phyloP scores from a whole-genome alignment of 2,888 invertebrate genomes.

The Graphium colonna region DNA sequence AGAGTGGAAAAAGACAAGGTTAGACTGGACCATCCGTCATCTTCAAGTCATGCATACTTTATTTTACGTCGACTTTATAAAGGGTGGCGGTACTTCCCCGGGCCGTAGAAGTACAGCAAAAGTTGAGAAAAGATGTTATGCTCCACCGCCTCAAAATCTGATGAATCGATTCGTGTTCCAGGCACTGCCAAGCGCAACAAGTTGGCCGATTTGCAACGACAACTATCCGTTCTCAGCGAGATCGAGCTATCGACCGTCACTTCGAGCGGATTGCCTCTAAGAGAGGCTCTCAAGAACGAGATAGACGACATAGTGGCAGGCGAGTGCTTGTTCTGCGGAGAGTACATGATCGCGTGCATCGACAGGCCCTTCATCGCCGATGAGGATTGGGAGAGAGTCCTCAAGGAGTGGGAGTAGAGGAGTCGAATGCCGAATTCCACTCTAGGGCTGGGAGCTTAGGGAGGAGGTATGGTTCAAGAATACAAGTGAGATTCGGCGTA shows the following conservation, averaged over 20 bases:
- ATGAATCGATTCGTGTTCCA: constrained; percentile 35
- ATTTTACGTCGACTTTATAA: no score
- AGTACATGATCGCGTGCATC: constrained; percentile 93
- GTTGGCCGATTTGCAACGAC: constrained; percentile 82
- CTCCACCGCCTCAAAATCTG: no score
- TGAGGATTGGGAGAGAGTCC: constrained; percentile 89
- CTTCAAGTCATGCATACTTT: no score
- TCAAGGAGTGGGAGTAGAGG: constrained; percentile 91
- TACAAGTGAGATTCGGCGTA: no score
- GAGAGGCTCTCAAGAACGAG: constrained; percentile 87
- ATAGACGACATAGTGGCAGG: constrained; percentile 94
- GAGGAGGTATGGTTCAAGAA: no score
- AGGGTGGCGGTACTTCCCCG: no score
- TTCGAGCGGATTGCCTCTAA: constrained; percentile 68
- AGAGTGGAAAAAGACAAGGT: no score
- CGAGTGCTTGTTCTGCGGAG: constrained; percentile 96
- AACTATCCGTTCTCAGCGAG: constrained; percentile 76
- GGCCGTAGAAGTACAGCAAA: no score
- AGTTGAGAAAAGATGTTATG: no score
- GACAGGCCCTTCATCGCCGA: constrained; percentile 93
- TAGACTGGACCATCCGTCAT: no score
- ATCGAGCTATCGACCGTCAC: constrained; percentile 65
- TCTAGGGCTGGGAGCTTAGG: no score
- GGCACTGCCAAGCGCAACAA: constrained; percentile 81
- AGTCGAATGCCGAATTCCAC: no score